A percentile compares a stretch with the other conserved stretches of the same genome.
Evolutionary conservation across 2,888 invertebrate species (phyloP).

Genomic region (Aporophyla nigra): DNA sequence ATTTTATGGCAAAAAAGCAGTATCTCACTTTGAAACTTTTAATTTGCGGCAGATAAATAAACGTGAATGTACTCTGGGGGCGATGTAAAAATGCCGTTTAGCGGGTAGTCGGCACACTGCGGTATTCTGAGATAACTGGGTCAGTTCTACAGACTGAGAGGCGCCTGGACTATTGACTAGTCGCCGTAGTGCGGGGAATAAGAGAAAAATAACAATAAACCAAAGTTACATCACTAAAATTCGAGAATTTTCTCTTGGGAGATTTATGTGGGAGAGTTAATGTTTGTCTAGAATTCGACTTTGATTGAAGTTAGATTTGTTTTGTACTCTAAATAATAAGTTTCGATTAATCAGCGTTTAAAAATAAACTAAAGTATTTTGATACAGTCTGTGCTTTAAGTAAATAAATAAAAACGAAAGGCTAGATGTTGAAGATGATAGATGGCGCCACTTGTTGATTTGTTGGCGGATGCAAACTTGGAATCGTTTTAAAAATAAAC

Average conservation of each 20-base stretch:
- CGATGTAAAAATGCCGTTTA: conserved; percentile 62
- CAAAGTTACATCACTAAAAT: conserved; percentile 29
- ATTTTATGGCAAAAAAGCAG: conserved; percentile 54
- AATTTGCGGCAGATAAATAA: conserved; percentile 69
- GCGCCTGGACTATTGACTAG: conserved; percentile 74
- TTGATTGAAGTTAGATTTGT: neutral
- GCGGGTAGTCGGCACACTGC: conserved; percentile 72
- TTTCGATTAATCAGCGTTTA: neutral
- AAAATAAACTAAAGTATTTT: neutral
- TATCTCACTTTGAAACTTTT: conserved; percentile 66
- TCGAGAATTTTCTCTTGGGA: neutral
- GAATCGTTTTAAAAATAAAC: neutral
- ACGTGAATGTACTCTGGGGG: conserved; percentile 51
- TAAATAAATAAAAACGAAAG: neutral
- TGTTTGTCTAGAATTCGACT: neutral
- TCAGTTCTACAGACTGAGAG: conserved; percentile 79
- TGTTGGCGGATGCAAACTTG: neutral
- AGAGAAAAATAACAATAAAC: conserved; percentile 53
- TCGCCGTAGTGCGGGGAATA: conserved; percentile 59
- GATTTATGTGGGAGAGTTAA: neutral
- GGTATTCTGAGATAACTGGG: conserved; percentile 80
- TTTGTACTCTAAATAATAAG: neutral
- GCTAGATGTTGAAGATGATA: neutral
- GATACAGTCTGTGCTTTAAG: neutral
- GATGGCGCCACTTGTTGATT: conserved; percentile 35